A percentile compares a stretch with the other conserved stretches of the same genome.
phyloP scores from a whole-genome alignment of 1,140 invertebrate genomes.

The Tetramorium parvispinum region DNA sequence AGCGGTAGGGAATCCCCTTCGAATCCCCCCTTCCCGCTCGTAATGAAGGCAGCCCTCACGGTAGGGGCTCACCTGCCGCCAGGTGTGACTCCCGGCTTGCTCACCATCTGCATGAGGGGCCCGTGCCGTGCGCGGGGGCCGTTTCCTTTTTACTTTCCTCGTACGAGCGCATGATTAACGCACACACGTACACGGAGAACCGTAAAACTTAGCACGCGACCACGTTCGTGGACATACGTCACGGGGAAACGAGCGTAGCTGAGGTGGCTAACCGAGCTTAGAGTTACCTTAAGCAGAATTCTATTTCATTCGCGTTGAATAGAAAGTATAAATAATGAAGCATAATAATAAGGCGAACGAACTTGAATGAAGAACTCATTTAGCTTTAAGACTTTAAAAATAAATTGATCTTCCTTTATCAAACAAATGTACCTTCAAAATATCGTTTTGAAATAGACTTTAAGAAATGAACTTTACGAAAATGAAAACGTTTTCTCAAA shows the following conservation, averaged over 20 bases:
- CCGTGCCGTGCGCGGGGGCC: slow-evolving; percentile 61
- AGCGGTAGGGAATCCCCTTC: slow-evolving; percentile 10
- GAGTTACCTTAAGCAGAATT: slow-evolving; percentile 11
- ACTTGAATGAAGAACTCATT: background rate
- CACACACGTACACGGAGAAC: slow-evolving; percentile 33
- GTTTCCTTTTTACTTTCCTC: slow-evolving; percentile 38
- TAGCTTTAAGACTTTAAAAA: background rate
- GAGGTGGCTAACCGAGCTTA: background rate
- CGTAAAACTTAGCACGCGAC: slow-evolving; percentile 71
- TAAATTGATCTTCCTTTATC: background rate
- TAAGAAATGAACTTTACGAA: background rate
- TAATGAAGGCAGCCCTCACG: slow-evolving; percentile 67
- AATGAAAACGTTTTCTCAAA: background rate
- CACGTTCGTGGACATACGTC: slow-evolving; percentile 64
- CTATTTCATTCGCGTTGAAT: background rate
- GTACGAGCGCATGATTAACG: slow-evolving; percentile 53
- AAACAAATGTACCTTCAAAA: background rate
- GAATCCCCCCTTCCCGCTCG: slow-evolving; percentile 24
- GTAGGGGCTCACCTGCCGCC: slow-evolving; percentile 80
- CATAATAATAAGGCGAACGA: background rate
- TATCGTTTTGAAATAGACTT: background rate
- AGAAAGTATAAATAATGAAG: background rate
- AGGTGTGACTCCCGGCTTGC: slow-evolving; percentile 75
- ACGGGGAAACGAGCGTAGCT: slow-evolving; percentile 48
- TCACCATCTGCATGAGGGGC: slow-evolving; percentile 79